These are phyloP conservation scores for Chlorops oryzae DNA, from an alignment of 1,140 invertebrate species.

Conservation along the genomic window DNA sequence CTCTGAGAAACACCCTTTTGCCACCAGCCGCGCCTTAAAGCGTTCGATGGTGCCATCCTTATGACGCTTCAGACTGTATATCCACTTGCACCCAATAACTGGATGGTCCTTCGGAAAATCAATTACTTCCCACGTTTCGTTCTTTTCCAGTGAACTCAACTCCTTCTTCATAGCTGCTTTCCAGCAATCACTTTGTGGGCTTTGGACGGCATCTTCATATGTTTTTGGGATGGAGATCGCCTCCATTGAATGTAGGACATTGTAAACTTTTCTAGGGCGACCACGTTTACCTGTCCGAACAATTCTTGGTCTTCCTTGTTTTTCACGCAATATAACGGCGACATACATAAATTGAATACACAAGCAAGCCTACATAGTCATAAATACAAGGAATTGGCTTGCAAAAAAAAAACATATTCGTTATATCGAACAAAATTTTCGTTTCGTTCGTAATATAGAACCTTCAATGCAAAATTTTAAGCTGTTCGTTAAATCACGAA, in stretches of 20 bases:
- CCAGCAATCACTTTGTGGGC: neutral
- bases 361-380: no score
- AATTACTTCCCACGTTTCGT: conserved; percentile 25
- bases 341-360: no score
- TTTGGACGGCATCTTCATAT: no score
- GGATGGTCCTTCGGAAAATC: conserved; percentile 20
- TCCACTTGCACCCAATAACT: conserved; percentile 30
- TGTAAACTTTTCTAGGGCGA: conserved; percentile 10
- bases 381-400: no score
- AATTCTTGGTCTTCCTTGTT: conserved; percentile 12
- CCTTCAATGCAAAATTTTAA: no score
- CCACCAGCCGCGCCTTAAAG: conserved; percentile 47
- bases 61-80: conserved; percentile 32
- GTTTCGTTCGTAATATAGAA: no score
- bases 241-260: neutral
- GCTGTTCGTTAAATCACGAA: no score
- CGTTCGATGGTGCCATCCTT: conserved; percentile 17
- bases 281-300: conserved; percentile 2
- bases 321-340: no score
- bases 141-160: conserved; percentile 12
- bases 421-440: no score
- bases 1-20: conserved; percentile 33
- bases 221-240: no score
- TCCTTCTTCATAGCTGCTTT: neutral
- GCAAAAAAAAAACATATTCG: no score